Evolutionary conservation across 2,113 vertebrate genomes (phyloP).

Genomic region (Orcinus orca): DNA sequence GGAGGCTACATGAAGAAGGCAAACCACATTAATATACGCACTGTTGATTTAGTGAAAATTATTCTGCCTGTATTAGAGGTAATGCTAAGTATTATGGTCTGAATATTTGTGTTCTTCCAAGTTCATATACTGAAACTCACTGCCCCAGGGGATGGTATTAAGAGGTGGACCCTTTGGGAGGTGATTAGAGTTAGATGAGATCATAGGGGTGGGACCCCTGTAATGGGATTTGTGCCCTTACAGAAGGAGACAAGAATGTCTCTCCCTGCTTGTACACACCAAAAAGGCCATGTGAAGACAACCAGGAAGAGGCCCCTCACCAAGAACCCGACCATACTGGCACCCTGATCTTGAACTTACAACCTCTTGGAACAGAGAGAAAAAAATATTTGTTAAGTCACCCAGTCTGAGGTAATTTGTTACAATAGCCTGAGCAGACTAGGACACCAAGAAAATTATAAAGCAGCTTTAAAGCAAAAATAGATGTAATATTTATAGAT

Average conservation of each 20-base stretch:
- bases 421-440: too few relatives aligned
- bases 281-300: too few relatives aligned
- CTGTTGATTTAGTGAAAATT: background rate
- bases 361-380: background rate
- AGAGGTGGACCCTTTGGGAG: background rate
- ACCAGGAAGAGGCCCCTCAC: background rate
- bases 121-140: background rate
- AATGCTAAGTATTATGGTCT: too few relatives aligned
- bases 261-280: too few relatives aligned
- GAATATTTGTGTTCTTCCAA: background rate
- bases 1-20: background rate
- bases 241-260: too few relatives aligned
- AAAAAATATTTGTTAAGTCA: background rate
- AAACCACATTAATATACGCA: background rate
- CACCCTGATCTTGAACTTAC: background rate
- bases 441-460: background rate
- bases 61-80: background rate
- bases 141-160: too few relatives aligned
- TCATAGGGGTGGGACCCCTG: background rate
- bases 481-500: background rate
- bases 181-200: too few relatives aligned
- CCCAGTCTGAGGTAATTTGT: background rate
- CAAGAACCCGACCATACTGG: accelerated
- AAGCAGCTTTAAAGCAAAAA: background rate
- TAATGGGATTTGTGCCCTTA: too few relatives aligned